These are phyloP conservation scores for Scortum barcoo DNA, from an alignment of 2,113 vertebrate genomes.

Conservation along the genomic window DNA sequence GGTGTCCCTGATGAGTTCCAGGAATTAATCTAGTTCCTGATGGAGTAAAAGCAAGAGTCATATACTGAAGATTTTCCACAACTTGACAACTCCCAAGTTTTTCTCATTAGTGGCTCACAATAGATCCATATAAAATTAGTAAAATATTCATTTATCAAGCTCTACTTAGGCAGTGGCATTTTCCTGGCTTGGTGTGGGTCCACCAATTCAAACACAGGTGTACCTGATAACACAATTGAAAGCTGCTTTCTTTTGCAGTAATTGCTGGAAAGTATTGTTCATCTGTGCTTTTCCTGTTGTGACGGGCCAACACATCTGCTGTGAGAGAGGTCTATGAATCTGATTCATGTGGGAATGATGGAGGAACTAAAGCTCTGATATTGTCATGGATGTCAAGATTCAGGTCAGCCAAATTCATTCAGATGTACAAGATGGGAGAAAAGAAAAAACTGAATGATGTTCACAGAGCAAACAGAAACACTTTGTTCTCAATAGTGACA, in stretches of 20 bases:
- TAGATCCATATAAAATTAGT: neutral
- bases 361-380: neutral
- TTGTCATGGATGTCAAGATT: neutral
- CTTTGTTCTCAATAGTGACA: neutral
- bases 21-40: neutral
- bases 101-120: neutral
- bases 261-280: neutral
- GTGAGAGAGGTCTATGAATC: neutral
- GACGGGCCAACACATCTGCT: neutral
- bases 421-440: neutral
- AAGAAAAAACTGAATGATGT: neutral
- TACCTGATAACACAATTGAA: neutral
- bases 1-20: neutral
- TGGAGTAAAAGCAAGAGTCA: neutral
- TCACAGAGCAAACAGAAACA: neutral
- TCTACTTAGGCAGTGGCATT: no score
- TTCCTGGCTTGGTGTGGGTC: neutral
- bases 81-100: neutral
- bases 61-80: neutral
- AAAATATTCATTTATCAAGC: neutral
- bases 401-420: neutral
- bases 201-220: neutral
- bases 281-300: neutral
- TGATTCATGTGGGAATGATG: neutral
- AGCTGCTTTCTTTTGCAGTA: neutral